Conservation (phyloP, 2,113 vertebrate genomes). For the Coptodon rendalli region DNA sequence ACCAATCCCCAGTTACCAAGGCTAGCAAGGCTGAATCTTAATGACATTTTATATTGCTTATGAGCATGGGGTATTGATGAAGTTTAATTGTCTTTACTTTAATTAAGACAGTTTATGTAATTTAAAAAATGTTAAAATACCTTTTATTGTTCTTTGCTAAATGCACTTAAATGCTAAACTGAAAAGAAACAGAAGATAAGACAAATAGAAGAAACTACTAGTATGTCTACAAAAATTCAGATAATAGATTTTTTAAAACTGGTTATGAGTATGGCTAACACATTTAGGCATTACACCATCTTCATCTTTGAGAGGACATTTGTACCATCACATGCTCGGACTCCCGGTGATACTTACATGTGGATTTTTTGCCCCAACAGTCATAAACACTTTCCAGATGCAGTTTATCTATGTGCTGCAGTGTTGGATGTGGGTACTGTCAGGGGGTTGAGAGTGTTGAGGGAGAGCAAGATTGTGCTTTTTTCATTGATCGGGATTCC, state of each 20-base stretch:
- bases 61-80: background rate
- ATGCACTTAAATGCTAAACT: background rate
- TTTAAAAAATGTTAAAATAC: background rate
- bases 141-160: background rate
- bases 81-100: background rate
- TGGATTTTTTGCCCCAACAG: background rate
- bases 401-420: conserved; percentile 25
- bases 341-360: background rate
- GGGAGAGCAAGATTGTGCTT: background rate
- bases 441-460: background rate
- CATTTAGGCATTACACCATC: background rate
- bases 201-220: background rate
- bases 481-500: background rate
- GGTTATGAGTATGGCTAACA: background rate
- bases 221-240: background rate
- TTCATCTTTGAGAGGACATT: background rate
- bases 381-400: conserved; percentile 1
- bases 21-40: background rate
- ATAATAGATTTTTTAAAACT: background rate
- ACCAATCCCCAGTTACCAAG: background rate
- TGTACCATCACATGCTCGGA: background rate
- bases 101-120: background rate
- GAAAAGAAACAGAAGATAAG: background rate
- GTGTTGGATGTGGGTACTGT: background rate
- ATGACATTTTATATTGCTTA: background rate